Evolutionary conservation across 2,797 vertebrate genomes (phyloP), one percentile per base, ranked within the genome.

Genomic region (Notolepis coatsorum): DNA sequence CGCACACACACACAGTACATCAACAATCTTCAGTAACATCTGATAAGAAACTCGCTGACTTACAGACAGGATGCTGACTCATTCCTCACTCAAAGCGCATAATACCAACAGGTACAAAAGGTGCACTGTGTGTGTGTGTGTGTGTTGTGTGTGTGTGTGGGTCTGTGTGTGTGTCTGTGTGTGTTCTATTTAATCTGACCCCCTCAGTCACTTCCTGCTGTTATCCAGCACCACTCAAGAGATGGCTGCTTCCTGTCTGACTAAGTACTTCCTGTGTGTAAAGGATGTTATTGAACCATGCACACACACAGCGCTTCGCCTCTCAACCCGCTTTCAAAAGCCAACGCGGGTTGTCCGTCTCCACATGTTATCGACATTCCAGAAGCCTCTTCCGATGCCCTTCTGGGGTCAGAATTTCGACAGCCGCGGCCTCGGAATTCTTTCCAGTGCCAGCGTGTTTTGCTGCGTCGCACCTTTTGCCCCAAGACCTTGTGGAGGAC

Each of bases 261-360:
- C 1, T 7, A 42, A 76, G 33, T 63, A 72, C 67, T 85, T 86
- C 88, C 84, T 51, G 63, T 77, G 55, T 78, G 48, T 10, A 61
- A 30, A 79, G 84, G 82, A 86, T 77, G 71, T 71, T 61, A 60
- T 65, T 63, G 55, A 86, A 84, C 77, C 89, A 82, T 84, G 65
- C 55, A 21, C 13, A 25, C 13, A 25, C 7, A 23, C 38, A 23
- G 39, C 47, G 12, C 33, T 21, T n/a, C 20, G 38, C 73, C 75
- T 47, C 57, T 49, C 23, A 25, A 74, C 30, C 56, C 33, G 25
- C 65, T 52, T 51, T 42, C 33, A 53, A 49, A 65, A 51, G 38
- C 33, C 23, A n/a, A 27, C 53, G 52, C 57, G 41, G 61, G 62
- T 65, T 61, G 25, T 54, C 33, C 28, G 17, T 55, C 61, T 59